Evolutionary conservation across 2,888 invertebrate species (phyloP).

Genomic region (Orchestes rusci): DNA sequence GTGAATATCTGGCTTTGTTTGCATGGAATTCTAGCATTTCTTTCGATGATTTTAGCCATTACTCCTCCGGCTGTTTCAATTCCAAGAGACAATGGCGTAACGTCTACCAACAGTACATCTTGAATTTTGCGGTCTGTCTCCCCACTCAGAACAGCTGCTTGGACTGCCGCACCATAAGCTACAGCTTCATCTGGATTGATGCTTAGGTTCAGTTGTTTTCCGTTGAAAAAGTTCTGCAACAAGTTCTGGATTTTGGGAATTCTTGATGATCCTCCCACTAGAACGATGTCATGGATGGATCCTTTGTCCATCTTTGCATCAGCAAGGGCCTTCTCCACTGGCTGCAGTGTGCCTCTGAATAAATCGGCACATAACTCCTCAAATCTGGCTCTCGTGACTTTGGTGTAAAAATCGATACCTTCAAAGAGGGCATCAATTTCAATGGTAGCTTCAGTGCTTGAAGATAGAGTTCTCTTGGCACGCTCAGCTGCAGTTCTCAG

Average conservation of each 20-base stretch:
- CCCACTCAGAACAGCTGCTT: conserved; percentile 39
- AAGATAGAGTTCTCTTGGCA: conserved; percentile 69
- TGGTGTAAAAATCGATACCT: conserved; percentile 65
- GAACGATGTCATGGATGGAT: conserved; percentile 69
- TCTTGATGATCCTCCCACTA: conserved; percentile 75
- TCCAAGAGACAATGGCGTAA: conserved; percentile 61
- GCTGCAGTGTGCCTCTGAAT: conserved; percentile 59
- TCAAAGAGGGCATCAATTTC: conserved; percentile 73
- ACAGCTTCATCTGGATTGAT: conserved; percentile 43
- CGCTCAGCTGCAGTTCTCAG: conserved; percentile 41
- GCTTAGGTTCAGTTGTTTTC: conserved; percentile 40
- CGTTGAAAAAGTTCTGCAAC: conserved; percentile 68
- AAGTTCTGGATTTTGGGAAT: conserved; percentile 73
- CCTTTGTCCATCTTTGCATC: conserved; percentile 73
- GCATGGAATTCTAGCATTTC: conserved; percentile 51
- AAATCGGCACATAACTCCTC: conserved; percentile 67
- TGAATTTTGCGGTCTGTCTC: conserved; percentile 62
- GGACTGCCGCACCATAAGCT: conserved; percentile 41
- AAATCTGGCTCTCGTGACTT: conserved; percentile 67
- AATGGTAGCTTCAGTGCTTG: conserved; percentile 66
- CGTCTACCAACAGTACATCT: conserved; percentile 64
- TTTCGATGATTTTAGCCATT: conserved; percentile 58
- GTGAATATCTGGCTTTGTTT: conserved; percentile 55
- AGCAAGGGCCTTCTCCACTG: conserved; percentile 68
- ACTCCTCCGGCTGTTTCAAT: conserved; percentile 79